Evolutionary conservation across 2,797 vertebrate genomes (phyloP), one percentile per base, ranked within the genome.

Genomic region (Chaunax sp.): DNA sequence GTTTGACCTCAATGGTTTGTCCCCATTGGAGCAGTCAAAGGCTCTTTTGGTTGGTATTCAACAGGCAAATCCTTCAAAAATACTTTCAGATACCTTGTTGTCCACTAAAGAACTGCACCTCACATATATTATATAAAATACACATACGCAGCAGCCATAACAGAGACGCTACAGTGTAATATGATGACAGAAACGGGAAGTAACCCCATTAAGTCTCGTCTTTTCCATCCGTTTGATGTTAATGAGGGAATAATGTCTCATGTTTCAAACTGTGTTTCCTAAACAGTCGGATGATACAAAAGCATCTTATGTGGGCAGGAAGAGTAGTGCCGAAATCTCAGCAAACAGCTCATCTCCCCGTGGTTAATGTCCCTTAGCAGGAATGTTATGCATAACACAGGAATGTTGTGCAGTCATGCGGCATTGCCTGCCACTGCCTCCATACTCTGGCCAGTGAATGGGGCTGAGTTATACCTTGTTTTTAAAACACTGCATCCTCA

Each of bases 371-470:
- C 33, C 41, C 40, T 18, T 25, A 61, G 50, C 54, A 71, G 68
- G 63, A 75, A 78, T 62, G 75, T 60, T n/a, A 64, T 26, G 28
- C n/a, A n/a, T n/a, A n/a, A n/a, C n/a, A n/a, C 54, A 71, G 68
- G 63, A 75, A 78, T 62, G 75, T 60, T n/a, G 61, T 26, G 28
- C 56, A 58, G 33, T 77, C 52, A 73, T 59, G 54, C 35, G 47
- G 19, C 52, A 58, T 38, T 6, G 16, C 14, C 56, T 41, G 52
- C 59, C 19, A 35, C 22, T 60, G 38, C 26, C 15, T 68, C 50
- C 14, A 49, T 41, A 58, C 37, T 51, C 38, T 57, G 64, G 40
- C 28, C 45, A 25, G 45, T 16, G 23, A 72, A 47, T 16, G n/a
- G 22, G 43, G 45, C 61, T 6, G 35, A 54, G 23, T 6, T 12